Evolutionary conservation across 2,888 invertebrate species (phyloP).

Genomic region (Tupiocoris notatus): DNA sequence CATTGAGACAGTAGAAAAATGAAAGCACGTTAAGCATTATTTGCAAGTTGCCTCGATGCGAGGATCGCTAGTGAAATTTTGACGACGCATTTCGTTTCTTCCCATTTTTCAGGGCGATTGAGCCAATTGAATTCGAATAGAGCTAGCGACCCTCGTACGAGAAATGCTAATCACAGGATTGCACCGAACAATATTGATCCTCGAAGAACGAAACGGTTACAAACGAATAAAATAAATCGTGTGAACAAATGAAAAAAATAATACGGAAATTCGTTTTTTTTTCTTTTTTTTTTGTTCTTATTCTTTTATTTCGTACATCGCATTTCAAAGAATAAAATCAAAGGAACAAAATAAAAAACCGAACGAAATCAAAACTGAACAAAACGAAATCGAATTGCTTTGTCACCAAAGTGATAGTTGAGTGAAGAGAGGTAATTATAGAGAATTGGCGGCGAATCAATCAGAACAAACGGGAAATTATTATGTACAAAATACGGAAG

Average conservation of each 20-base stretch:
- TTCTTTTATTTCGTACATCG: conserved; percentile 34
- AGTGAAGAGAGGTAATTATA: not conserved
- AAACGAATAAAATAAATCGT: not conserved
- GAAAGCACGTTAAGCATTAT: not conserved
- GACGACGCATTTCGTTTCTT: not conserved
- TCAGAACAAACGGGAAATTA: conserved; percentile 3
- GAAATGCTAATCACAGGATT: conserved; percentile 25
- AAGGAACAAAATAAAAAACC: conserved; percentile 11
- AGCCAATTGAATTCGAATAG: conserved; percentile 3
- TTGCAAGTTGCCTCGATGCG: not conserved
- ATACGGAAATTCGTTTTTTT: not conserved
- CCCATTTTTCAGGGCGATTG: no score
- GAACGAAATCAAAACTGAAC: not conserved
- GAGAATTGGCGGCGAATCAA: not conserved
- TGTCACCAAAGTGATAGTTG: not conserved
- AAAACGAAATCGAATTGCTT: conserved; percentile 1
- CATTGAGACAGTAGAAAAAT: not conserved
- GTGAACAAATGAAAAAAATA: conserved; percentile 7
- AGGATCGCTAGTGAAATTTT: not conserved
- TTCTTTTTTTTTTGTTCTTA: conserved; percentile 18
- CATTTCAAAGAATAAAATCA: conserved; percentile 28
- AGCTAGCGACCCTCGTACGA: not conserved
- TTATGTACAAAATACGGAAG: conserved; percentile 29
- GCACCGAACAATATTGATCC: not conserved
- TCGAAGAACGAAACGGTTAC: no score